Evolutionary conservation across 2,888 invertebrate species (phyloP).

Genomic region (Euproctis similis): DNA sequence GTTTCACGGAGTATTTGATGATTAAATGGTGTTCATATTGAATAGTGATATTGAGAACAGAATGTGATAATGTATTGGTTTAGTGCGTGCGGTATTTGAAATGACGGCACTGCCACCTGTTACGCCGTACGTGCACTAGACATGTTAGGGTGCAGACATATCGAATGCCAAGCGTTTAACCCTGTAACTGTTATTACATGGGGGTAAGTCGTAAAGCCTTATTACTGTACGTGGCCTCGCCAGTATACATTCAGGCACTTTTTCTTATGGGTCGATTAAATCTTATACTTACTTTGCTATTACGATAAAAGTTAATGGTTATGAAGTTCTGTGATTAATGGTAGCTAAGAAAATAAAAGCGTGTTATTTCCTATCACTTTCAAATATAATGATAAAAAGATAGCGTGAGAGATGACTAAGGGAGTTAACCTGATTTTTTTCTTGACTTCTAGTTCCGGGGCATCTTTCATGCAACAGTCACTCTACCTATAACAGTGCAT

Average conservation of each 20-base stretch:
- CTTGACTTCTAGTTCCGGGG: too few relatives aligned
- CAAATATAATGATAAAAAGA: too few relatives aligned
- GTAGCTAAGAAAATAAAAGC: too few relatives aligned
- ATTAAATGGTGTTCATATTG: too few relatives aligned
- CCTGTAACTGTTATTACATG: constrained; percentile 11
- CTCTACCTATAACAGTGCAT: too few relatives aligned
- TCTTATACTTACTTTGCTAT: not conserved
- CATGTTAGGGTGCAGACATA: constrained; percentile 4
- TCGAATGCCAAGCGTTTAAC: constrained; percentile 6
- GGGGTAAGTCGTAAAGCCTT: constrained; percentile 14
- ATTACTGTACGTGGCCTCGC: constrained; percentile 10
- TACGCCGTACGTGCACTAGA: constrained; percentile 10
- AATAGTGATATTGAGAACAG: too few relatives aligned
- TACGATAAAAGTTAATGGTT: not conserved
- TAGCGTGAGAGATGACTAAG: too few relatives aligned
- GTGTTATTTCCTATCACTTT: too few relatives aligned
- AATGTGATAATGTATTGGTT: too few relatives aligned
- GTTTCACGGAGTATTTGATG: too few relatives aligned
- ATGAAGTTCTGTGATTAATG: not conserved
- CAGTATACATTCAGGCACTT: constrained; percentile 4
- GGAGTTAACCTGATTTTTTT: too few relatives aligned
- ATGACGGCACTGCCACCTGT: constrained; percentile 17
- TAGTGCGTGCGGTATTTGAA: not conserved
- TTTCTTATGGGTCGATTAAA: constrained; percentile 1
- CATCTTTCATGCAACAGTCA: too few relatives aligned